Evolutionary conservation across 2,113 vertebrate species (phyloP), one percentile per base, ranked within the genome.

Genomic region (Malurus alboscapulatus): DNA sequence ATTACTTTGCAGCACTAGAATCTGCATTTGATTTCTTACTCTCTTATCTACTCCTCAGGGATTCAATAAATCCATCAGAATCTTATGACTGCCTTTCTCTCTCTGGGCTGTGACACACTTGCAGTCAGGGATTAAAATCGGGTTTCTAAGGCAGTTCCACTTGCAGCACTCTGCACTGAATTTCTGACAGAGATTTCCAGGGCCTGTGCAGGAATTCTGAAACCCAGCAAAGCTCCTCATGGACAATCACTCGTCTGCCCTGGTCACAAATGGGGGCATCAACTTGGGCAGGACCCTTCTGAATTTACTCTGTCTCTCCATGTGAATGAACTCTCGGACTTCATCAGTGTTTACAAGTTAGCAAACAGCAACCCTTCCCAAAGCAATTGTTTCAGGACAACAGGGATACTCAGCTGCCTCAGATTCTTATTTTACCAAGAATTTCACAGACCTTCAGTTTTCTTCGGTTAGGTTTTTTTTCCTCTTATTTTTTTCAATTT

Each of bases 11-110:
- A 82, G 72, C 25, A 53, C 73, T 58, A 81, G 32, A 93, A 92
- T 93, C 87, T 91, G 84, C 55, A 78, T 92, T 85, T 80, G 44
- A 95, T 95, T 95, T 95, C 74, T 92, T 74, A 47, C 47, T 78
- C 38, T 88, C 77, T 88, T 92, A 92, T 65, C 91, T 92, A 6
- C 38, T 87, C 78, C 81, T 54, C 44, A 6, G 85, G 87, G 84
- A 80, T 44, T 82, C 40, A 1, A 29, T 57, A 94, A 82, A 93
- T 55, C 79, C 71, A 92, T 88, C 62, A 85, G 42, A 79, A 73
- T 91, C 93, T 95, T 94, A 93, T 4, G 8, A 89, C 59, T 63
- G 55, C 51, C 79, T 57, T 83, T 94, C 75, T 91, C 75, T 91
- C 38, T 84, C 50, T 34, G 68, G 72, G 55, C 44, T 91, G 69